These are phyloP conservation scores for Cirrhinus molitorella DNA, from an alignment of 2,797 vertebrate genomes.

Conservation along the genomic window DNA sequence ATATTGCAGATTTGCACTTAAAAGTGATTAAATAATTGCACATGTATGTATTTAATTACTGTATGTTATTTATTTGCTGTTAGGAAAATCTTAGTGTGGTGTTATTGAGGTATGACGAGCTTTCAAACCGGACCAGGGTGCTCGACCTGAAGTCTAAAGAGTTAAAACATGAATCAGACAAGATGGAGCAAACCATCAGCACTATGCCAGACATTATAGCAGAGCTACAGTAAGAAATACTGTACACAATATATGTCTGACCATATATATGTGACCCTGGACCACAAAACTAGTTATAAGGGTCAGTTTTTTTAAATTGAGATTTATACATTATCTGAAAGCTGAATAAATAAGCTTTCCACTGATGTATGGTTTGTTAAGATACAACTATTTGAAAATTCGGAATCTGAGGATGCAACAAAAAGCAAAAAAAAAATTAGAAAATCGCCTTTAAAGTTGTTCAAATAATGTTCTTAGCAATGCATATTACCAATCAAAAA, in stretches of 20 bases:
- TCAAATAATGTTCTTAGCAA: no score
- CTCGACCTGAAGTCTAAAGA: slow-evolving; percentile 62
- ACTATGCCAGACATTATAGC: slow-evolving; percentile 62
- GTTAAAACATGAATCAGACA: slow-evolving; percentile 65
- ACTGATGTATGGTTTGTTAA: no score
- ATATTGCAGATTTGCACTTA: not conserved
- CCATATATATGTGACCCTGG: no score
- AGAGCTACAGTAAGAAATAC: slow-evolving; percentile 73
- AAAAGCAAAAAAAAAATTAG: no score
- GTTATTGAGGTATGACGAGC: slow-evolving; percentile 59
- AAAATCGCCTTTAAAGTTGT: no score
- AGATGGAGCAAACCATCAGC: slow-evolving; percentile 65
- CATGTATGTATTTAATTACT: not conserved
- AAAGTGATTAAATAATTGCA: not conserved
- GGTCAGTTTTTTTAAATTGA: no score
- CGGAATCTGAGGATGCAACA: no score
- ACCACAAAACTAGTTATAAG: no score
- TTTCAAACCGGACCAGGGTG: slow-evolving; percentile 53
- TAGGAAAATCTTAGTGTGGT: slow-evolving; percentile 60
- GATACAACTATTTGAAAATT: no score
- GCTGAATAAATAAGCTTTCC: no score
- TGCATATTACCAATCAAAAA: no score
- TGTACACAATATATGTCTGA: not conserved
- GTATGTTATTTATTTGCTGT: slow-evolving; percentile 21
- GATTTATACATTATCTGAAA: no score